A percentile compares a stretch with the other conserved stretches of the same genome.
Conservation (phyloP, 2,888 invertebrate species). For the Carabus problematicus region DNA sequence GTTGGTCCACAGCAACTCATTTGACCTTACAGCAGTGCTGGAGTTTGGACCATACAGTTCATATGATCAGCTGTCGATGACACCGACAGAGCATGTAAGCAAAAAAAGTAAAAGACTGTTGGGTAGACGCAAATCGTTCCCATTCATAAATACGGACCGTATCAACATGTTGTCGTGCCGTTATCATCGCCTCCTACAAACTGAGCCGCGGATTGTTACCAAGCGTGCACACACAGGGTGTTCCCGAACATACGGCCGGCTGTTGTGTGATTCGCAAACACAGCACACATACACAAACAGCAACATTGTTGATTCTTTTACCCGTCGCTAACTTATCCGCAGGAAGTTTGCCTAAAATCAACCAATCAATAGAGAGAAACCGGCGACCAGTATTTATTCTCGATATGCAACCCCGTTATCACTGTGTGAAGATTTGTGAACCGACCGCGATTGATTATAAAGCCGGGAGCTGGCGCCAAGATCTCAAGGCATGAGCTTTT, state of each 20-base stretch:
- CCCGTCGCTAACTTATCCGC: slow-evolving; percentile 23
- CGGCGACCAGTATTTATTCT: too few species aligned
- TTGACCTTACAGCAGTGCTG: slow-evolving; percentile 16
- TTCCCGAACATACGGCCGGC: too few species aligned
- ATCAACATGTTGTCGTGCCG: slow-evolving; percentile 2
- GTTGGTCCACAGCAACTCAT: background rate
- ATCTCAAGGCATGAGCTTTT: slow-evolving; percentile 2
- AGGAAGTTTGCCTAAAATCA: slow-evolving; percentile 30
- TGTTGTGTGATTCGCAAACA: slow-evolving; percentile 28
- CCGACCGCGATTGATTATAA: background rate
- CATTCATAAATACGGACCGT: slow-evolving; percentile 13
- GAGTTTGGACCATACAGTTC: slow-evolving; percentile 17
- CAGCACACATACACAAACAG: slow-evolving; percentile 2
- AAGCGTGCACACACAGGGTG: too few species aligned
- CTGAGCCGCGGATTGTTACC: too few species aligned
- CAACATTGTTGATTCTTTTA: slow-evolving; percentile 28
- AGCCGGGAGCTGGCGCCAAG: slow-evolving; percentile 15
- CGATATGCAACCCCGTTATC: slow-evolving; percentile 5
- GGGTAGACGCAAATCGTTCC: slow-evolving; percentile 2
- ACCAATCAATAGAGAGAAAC: background rate
- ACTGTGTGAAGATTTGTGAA: slow-evolving; percentile 28
- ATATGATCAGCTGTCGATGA: slow-evolving; percentile 20
- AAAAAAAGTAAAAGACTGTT: slow-evolving; percentile 3
- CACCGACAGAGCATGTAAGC: slow-evolving; percentile 6
- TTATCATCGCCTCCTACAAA: too few species aligned